phyloP scores from a whole-genome alignment of 2,888 invertebrate species.

The Lasioglossum malachurum region DNA sequence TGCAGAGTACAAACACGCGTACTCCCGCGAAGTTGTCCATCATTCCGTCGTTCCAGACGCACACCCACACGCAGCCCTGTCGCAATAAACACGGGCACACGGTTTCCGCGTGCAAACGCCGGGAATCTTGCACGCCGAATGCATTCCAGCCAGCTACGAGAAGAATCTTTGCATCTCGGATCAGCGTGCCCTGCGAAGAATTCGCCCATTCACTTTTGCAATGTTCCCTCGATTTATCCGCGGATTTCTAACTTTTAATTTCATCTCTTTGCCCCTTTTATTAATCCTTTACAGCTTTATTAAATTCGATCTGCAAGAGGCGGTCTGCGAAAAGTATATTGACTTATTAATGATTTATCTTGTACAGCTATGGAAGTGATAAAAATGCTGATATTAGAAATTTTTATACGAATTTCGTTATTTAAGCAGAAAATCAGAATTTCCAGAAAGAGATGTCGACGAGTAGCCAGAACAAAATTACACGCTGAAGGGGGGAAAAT shows the following conservation, averaged over 20 bases:
- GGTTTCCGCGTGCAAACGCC: conserved; percentile 23
- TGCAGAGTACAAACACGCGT: conserved; percentile 52
- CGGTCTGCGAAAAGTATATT: background rate
- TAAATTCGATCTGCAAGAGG: background rate
- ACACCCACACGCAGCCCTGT: conserved; percentile 1
- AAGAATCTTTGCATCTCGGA: conserved; percentile 41
- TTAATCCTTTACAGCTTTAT: background rate
- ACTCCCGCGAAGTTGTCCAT: conserved; percentile 55
- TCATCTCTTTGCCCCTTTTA: background rate
- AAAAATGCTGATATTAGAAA: background rate
- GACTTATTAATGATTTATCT: background rate
- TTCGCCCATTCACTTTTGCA: background rate
- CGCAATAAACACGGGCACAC: conserved; percentile 34
- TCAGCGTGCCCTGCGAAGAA: conserved; percentile 12
- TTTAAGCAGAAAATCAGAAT: background rate
- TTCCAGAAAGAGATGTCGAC: background rate
- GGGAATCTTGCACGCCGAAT: conserved; percentile 38
- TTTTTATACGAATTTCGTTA: too few species aligned
- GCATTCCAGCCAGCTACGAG: conserved; percentile 33
- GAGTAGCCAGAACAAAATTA: background rate
- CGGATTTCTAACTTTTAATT: background rate
- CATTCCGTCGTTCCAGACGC: conserved; percentile 39
- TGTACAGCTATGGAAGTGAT: too few species aligned
- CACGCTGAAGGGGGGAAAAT: background rate
- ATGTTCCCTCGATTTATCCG: background rate